Evolutionary conservation across 2,888 invertebrate genomes (phyloP).

Genomic region (Pterobdella sp.): DNA sequence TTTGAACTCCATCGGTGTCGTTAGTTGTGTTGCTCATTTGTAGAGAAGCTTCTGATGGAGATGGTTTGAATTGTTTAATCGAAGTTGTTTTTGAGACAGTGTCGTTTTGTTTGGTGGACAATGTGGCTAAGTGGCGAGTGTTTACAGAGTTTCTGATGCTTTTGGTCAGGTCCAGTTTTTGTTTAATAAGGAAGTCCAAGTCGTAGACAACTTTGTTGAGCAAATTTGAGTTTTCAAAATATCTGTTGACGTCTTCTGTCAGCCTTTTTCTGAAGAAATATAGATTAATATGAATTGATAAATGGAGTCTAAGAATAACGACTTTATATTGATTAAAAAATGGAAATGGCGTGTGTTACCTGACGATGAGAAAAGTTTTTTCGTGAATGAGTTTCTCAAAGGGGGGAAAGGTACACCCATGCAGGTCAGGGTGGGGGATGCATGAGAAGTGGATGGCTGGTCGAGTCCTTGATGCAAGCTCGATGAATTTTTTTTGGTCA

Average conservation of each 20-base stretch:
- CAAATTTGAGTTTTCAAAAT: slow-evolving; percentile 59
- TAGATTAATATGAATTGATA: background rate
- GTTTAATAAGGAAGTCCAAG: slow-evolving; percentile 58
- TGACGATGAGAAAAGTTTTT: slow-evolving; percentile 56
- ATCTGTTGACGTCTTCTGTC: slow-evolving; percentile 63
- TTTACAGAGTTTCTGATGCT: background rate
- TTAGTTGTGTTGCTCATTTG: too few species aligned
- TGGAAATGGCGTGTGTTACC: slow-evolving; percentile 42
- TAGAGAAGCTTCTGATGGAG: too few species aligned
- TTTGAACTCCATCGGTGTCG: too few species aligned
- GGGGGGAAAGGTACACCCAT: slow-evolving; percentile 55
- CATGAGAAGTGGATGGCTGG: slow-evolving; percentile 66
- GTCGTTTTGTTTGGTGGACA: too few species aligned
- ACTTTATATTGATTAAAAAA: background rate
- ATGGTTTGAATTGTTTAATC: too few species aligned
- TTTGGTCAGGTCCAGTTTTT: background rate
- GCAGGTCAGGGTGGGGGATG: slow-evolving; percentile 68
- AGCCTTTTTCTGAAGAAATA: slow-evolving; percentile 43
- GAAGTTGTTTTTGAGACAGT: too few species aligned
- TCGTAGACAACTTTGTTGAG: slow-evolving; percentile 63
- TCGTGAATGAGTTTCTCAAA: slow-evolving; percentile 58
- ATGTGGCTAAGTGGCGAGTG: too few species aligned
- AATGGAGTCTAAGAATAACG: background rate
- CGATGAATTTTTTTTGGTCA: slow-evolving; percentile 44
- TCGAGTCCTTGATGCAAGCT: slow-evolving; percentile 46